phyloP scores from a whole-genome alignment of 2,888 invertebrate species.

The Tortrix viridana region DNA sequence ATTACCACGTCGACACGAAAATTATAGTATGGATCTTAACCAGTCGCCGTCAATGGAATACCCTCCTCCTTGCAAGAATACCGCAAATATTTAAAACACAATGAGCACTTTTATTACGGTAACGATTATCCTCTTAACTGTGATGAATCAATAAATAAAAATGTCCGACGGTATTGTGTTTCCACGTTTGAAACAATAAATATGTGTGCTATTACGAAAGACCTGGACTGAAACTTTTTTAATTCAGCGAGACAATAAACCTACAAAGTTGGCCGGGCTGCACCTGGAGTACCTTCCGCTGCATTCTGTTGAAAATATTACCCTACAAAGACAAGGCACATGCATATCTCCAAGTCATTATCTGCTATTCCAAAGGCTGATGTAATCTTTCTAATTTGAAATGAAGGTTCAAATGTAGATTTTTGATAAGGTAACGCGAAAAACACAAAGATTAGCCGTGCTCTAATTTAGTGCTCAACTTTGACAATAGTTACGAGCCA shows the following conservation, averaged over 20 bases:
- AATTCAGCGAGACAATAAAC: slow-evolving; percentile 70
- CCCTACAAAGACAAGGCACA: slow-evolving; percentile 47
- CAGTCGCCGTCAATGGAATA: too few species aligned
- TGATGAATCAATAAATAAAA: too few species aligned
- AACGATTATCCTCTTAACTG: too few species aligned
- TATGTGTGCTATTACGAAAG: slow-evolving; percentile 36
- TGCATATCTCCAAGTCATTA: slow-evolving; percentile 19
- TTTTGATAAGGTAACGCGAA: slow-evolving; percentile 39
- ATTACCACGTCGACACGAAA: too few species aligned
- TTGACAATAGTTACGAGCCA: slow-evolving; percentile 62
- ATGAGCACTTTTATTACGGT: too few species aligned
- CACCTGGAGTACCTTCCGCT: slow-evolving; percentile 47
- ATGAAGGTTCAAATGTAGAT: slow-evolving; percentile 13
- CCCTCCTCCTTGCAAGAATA: too few species aligned
- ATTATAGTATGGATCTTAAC: too few species aligned
- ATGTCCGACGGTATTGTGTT: not conserved
- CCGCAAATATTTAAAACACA: too few species aligned
- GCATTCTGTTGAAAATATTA: slow-evolving; percentile 52
- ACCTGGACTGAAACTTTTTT: slow-evolving; percentile 62
- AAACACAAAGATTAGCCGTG: slow-evolving; percentile 49
- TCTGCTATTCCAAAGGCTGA: not conserved
- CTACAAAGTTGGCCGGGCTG: slow-evolving; percentile 57
- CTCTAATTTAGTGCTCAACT: slow-evolving; percentile 65
- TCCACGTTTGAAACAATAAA: slow-evolving; percentile 17
- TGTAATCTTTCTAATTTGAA: not conserved